These are phyloP conservation scores for Cheilosia soror DNA, from an alignment of 2,888 invertebrate species.

Conservation along the genomic window DNA sequence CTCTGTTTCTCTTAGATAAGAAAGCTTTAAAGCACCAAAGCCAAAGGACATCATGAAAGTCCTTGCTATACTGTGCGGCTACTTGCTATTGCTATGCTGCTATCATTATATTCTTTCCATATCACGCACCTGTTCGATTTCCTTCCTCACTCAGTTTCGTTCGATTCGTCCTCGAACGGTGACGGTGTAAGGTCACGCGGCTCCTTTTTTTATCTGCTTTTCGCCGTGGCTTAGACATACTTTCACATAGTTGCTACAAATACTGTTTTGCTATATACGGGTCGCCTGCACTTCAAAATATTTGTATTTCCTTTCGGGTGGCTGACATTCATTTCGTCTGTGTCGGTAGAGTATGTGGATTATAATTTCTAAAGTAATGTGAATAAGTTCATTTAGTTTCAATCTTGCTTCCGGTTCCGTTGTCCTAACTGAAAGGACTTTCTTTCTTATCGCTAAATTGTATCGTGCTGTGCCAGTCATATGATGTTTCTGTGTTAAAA, in stretches of 20 bases:
- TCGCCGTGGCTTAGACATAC: slow-evolving; percentile 26
- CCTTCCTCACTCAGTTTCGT: slow-evolving; percentile 65
- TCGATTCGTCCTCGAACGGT: slow-evolving; percentile 54
- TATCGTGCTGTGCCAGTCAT: slow-evolving; percentile 30
- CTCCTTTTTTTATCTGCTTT: slow-evolving; percentile 29
- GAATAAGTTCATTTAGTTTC: slow-evolving; percentile 12
- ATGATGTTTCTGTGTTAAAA: slow-evolving; percentile 28
- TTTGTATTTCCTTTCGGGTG: slow-evolving; percentile 11
- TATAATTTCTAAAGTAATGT: background rate
- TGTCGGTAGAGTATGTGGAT: background rate
- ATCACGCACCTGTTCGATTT: slow-evolving; percentile 69
- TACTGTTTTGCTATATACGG: slow-evolving; percentile 7
- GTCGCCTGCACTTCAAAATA: slow-evolving; percentile 19
- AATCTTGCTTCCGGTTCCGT: slow-evolving; percentile 4
- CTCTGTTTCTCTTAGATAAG: background rate
- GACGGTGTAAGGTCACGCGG: slow-evolving; percentile 48
- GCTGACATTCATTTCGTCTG: background rate
- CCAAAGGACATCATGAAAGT: slow-evolving; percentile 1
- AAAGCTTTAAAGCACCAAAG: background rate
- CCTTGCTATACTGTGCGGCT: slow-evolving; percentile 4
- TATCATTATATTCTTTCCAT: slow-evolving; percentile 26
- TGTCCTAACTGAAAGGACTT: slow-evolving; percentile 42
- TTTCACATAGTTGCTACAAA: slow-evolving; percentile 1
- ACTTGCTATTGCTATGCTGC: slow-evolving; percentile 9
- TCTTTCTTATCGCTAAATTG: slow-evolving; percentile 18